Evolutionary conservation across 2,888 invertebrate genomes (phyloP).

Genomic region (Eristalis tenax): DNA sequence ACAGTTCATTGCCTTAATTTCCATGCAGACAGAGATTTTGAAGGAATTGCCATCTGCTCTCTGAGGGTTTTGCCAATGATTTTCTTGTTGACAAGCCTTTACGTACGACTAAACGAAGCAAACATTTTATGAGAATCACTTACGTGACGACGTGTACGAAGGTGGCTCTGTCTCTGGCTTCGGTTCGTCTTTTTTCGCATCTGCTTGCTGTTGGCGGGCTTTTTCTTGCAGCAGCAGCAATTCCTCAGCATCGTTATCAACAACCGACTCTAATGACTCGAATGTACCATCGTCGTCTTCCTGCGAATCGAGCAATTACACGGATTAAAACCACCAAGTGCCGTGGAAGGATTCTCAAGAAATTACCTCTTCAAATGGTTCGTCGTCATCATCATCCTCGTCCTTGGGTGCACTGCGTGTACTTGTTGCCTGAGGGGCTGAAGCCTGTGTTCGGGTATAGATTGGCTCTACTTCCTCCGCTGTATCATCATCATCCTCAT

Average conservation of each 20-base stretch:
- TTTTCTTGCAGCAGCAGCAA: constrained; percentile 75
- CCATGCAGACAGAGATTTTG: too few relatives aligned
- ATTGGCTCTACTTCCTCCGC: background rate
- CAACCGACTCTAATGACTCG: constrained; percentile 79
- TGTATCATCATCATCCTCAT: constrained; percentile 73
- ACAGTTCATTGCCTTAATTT: too few relatives aligned
- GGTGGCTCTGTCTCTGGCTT: constrained; percentile 74
- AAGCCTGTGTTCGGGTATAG: background rate
- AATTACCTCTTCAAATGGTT: constrained; percentile 82
- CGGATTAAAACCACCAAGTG: background rate
- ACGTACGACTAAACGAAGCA: background rate
- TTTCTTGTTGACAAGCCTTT: background rate
- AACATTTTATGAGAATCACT: constrained; percentile 72
- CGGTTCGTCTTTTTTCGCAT: constrained; percentile 72
- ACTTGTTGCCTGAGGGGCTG: background rate
- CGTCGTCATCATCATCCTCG: constrained; percentile 75
- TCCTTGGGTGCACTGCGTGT: constrained; percentile 73
- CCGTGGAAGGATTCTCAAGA: background rate
- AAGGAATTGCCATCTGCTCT: too few relatives aligned
- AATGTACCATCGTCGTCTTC: constrained; percentile 79
- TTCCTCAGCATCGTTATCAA: constrained; percentile 80
- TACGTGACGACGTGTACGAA: constrained; percentile 78
- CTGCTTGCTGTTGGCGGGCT: constrained; percentile 76
- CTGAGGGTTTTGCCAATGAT: too few relatives aligned
- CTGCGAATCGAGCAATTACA: constrained; percentile 30